Base-by-base conservation (phyloP, 2,113 vertebrate genomes). In the Pomatorhinus ruficollis region DNA sequence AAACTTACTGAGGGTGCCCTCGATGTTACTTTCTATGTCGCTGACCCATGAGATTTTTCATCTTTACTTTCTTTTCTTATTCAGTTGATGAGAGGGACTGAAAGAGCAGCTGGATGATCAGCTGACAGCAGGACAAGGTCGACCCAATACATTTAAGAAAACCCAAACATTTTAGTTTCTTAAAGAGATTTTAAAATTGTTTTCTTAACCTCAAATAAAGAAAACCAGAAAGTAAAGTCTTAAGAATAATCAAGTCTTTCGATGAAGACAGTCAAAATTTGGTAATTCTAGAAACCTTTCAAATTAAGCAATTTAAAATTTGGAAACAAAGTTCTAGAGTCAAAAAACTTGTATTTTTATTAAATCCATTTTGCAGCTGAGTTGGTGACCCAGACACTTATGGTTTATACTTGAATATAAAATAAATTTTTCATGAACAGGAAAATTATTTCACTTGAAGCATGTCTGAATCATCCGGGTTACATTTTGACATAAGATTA, bases 21-120 rank as follows among this genome's bases (percentile, higher is more conserved):
- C 1, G 0, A 10, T 42, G 14, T 24, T 80, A 50, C 25, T 56
- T 64, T 18, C 40, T 30, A 7, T 49, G 31, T 42, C 1, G 0
- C 42, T 80, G 25, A 80, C 17, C 6, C 23, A 21, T 11, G 8
- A 60, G 2, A 5, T 44, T 72, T 88, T 79, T 60, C 4, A 30
- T 69, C 10, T 50, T 49, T 54, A 40, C 57, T 76, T 76, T 61
- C 10, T 77, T 66, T 37, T 40, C 23, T 25, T 45, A 12, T 63
- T 63, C 44, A 53, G 2, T 35, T 61, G 31, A 61, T 42, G 21
- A 80, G 27, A 27, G 14, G 6, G 30, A 47, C 21, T 47, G 17
- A 61, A 28, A 80, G 6, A 35, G 23, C 3, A 5, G 19, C 16
- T 74, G 14, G 8, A 24, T 65, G 12, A 77, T 21, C 28, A 49